Base-by-base conservation (phyloP, 2,888 invertebrate species). In the Pollenia labialis region DNA sequence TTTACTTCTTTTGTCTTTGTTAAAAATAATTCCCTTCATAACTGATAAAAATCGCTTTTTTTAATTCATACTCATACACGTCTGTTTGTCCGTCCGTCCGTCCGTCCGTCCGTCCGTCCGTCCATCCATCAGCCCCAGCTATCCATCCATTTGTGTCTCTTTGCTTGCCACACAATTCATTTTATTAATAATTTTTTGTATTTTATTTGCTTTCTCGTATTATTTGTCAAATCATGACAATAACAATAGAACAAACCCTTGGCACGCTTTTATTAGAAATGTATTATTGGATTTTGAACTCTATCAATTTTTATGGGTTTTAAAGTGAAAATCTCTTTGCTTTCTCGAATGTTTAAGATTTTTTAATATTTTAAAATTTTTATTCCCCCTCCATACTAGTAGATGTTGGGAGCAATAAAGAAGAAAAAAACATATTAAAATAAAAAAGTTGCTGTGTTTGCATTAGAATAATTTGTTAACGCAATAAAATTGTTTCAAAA, bases 21-120 rank as follows among this genome's bases (percentile, higher is more conserved):
- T 82, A 64, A 79, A 85, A 79, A 69, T 75, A 66, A 76, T 86
- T 86, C 58, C 52, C 52, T 82, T 80, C 50, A 56, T 71, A 75
- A 86, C 64, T 69, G 86, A 86, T 86, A 60, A 83, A 69, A 79
- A 75, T 80, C 82, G 32, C 18, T 80, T 79, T 56, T 32, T 68
- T 54, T 50, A 74, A 80, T 18, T 50, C 32, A 68, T 54, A 56
- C 64, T 64, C 60, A 11, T 18, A 48, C 66, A 52, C 68, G 44
- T 18, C n/a, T 44, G 32, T 58, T 1, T 18, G 56, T 62, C 32
- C 1, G 44, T 68, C 16, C 14, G 46, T 83, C 66, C 23, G 32
- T 54, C 23, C 18, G 44, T 18, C 14, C 23, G 32, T 58, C 1
- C n/a, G 56, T 62, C 23, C 1, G 44, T 68, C 16, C 14, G 48